These are phyloP conservation scores for Manis javanica DNA, from an alignment of 2,797 vertebrate genomes.

Conservation along the genomic window DNA sequence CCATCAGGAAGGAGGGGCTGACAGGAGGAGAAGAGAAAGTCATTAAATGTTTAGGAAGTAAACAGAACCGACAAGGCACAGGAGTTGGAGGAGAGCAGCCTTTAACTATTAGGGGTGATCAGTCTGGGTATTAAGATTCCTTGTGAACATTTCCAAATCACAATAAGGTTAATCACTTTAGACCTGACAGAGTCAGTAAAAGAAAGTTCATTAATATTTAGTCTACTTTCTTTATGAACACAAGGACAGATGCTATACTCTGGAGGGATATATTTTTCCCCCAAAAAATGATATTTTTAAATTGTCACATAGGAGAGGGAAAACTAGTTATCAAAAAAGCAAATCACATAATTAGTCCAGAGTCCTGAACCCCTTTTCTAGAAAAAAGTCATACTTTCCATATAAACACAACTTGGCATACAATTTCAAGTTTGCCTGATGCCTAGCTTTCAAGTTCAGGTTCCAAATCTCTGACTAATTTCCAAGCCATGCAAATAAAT, in stretches of 20 bases:
- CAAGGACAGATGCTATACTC: not conserved
- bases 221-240: not conserved
- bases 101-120: not conserved
- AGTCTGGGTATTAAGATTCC: not conserved
- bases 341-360: not conserved
- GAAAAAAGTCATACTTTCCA: not conserved
- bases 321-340: not conserved
- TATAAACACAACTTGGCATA: not conserved
- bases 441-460: not conserved
- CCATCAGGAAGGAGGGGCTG: not conserved
- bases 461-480: not conserved
- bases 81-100: rapidly evolving
- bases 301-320: not conserved
- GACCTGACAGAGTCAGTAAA: not conserved
- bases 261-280: not conserved
- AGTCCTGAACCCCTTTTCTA: not conserved
- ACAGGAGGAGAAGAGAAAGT: not conserved
- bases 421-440: not conserved
- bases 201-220: not conserved
- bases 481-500: not conserved
- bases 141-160: not conserved
- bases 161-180: not conserved
- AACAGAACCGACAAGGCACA: not conserved
- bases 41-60: not conserved
- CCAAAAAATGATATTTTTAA: not conserved